Conservation (phyloP, 2,888 invertebrate species). For the Drosophila rubida region DNA sequence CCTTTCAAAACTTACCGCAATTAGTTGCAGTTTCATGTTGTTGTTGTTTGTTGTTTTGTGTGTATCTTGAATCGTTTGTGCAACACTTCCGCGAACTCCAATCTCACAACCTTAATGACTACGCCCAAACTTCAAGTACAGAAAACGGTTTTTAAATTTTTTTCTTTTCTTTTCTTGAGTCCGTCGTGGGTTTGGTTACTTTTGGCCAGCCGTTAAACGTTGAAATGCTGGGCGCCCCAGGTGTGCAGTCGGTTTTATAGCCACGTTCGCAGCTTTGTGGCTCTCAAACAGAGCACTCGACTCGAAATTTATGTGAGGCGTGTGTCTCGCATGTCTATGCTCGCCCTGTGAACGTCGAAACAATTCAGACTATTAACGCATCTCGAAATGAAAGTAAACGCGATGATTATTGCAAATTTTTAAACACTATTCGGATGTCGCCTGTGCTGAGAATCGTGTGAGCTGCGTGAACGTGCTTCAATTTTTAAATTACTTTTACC, state of each 20-base stretch:
- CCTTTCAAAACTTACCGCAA: conserved; percentile 69
- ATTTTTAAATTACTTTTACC: conserved; percentile 64
- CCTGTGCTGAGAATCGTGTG: conserved; percentile 61
- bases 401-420: conserved; percentile 53
- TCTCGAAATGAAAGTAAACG: conserved; percentile 75
- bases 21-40: conserved; percentile 68
- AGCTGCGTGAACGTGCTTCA: conserved; percentile 61
- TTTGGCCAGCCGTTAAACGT: conserved; percentile 60
- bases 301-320: conserved; percentile 69
- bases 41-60: conserved; percentile 16
- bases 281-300: conserved; percentile 39
- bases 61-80: conserved; percentile 21
- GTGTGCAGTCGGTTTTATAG: conserved; percentile 67
- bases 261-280: conserved; percentile 44
- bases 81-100: conserved; percentile 57
- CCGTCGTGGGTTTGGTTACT: conserved; percentile 36
- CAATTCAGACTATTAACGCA: conserved; percentile 59
- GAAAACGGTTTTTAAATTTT: conserved; percentile 24
- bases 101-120: conserved; percentile 17
- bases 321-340: conserved; percentile 55
- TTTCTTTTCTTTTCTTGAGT: conserved; percentile 20
- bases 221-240: conserved; percentile 72
- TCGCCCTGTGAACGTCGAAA: conserved; percentile 39
- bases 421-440: conserved; percentile 29
- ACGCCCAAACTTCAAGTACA: conserved; percentile 35